Percentiles rank a stretch among this genome's conserved stretches.
phyloP scores from a whole-genome alignment of 2,797 vertebrate genomes.

The Epinephelus coioides region DNA sequence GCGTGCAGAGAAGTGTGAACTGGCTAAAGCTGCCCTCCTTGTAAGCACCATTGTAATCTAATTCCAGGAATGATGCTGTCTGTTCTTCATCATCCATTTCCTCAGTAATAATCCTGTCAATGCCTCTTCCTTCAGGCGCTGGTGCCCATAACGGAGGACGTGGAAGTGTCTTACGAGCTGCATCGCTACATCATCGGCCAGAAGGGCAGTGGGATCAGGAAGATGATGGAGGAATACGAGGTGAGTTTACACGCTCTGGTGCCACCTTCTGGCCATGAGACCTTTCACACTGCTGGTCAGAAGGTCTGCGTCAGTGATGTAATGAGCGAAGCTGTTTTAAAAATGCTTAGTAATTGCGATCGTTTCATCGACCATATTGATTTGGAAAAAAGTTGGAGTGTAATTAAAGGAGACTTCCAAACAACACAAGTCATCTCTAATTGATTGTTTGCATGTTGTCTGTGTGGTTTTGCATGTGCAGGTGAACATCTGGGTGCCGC shows the following conservation, averaged over 20 bases:
- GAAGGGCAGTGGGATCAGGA: constrained; percentile 89
- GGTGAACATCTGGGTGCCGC: constrained; percentile 90
- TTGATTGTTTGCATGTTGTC: not conserved
- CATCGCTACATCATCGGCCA: constrained; percentile 90
- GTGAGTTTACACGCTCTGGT: constrained; percentile 57
- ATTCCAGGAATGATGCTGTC: not conserved
- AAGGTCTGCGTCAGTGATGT: not conserved
- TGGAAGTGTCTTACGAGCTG: constrained; percentile 87
- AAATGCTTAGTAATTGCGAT: not conserved
- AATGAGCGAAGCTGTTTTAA: not conserved
- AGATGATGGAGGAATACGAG: constrained; percentile 91
- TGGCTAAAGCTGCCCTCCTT: constrained; percentile 82
- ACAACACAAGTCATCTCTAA: not conserved
- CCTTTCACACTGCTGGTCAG: not conserved
- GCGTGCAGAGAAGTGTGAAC: constrained; percentile 86
- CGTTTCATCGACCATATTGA: not conserved
- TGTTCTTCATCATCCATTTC: not conserved
- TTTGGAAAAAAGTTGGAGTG: not conserved
- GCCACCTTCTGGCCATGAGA: constrained; percentile 31
- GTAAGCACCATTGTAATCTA: constrained; percentile 53
- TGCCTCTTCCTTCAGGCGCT: constrained; percentile 74
- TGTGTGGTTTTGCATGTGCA: constrained; percentile 42
- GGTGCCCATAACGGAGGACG: constrained; percentile 87
- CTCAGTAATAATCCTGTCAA: not conserved
- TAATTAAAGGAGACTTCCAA: not conserved